phyloP scores from a whole-genome alignment of 2,888 invertebrate genomes.

The Neoitamus cyanurus region DNA sequence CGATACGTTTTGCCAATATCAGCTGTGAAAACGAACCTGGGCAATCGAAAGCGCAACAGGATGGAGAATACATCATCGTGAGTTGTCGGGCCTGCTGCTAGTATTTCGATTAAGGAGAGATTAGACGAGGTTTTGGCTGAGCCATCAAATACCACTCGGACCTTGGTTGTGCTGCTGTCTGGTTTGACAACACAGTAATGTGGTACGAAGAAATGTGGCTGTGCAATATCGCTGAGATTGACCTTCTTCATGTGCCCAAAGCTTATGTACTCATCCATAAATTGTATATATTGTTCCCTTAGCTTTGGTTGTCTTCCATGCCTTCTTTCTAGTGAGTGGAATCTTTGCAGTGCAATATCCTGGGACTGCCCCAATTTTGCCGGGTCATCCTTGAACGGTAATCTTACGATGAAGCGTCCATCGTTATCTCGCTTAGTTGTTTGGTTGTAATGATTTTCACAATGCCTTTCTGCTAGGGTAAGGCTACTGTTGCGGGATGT shows the following conservation, averaged over 20 bases:
- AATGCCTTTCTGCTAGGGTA: background rate
- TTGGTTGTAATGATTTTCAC: slow-evolving; percentile 44
- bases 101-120: slow-evolving; percentile 53
- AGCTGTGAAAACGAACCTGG: slow-evolving; percentile 50
- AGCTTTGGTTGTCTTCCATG: slow-evolving; percentile 47
- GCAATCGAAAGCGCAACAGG: background rate
- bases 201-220: background rate
- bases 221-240: background rate
- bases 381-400: slow-evolving; percentile 50
- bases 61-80: slow-evolving; percentile 52
- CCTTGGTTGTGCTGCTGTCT: background rate
- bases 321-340: slow-evolving; percentile 53
- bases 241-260: slow-evolving; percentile 47
- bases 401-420: slow-evolving; percentile 51
- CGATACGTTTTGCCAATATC: slow-evolving; percentile 56
- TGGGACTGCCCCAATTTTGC: slow-evolving; percentile 23
- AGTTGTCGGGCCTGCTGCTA: slow-evolving; percentile 53
- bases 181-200: background rate
- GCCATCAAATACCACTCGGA: no score
- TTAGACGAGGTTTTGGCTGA: slow-evolving; percentile 43
- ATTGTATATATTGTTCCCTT: slow-evolving; percentile 51
- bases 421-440: slow-evolving; percentile 40
- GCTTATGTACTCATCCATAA: slow-evolving; percentile 54
- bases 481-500: background rate
- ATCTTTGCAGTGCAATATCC: slow-evolving; percentile 48